Evolutionary conservation across 2,888 invertebrate genomes (phyloP), one percentile per base, ranked within the genome.

Genomic region (Scrobipalpa costella): DNA sequence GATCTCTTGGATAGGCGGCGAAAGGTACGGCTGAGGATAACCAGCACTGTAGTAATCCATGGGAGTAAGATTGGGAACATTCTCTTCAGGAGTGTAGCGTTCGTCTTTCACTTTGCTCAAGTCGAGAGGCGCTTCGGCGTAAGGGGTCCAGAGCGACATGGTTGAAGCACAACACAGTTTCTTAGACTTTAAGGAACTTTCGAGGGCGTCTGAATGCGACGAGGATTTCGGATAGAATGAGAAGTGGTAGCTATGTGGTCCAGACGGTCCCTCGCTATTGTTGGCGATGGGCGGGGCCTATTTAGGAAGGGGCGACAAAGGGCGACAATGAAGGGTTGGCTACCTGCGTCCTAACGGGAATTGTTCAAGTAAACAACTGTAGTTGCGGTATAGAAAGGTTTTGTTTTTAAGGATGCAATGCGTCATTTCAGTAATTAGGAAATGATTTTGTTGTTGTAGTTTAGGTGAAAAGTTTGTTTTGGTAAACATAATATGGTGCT

Each of bases 111-210:
- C 52, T 65, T 81, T 83, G n/a, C 80, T 72, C 50, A 87, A 69
- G 63, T 88, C 86, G 66, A 8, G 83, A 78, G 6, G 71, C 58
- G 57, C 81, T 15, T 84, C 85, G 8, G 76, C 81, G 77, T 86
- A 88, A 1, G 88, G 88, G n/a, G 82, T 86, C 88, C 87, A 87
- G 34, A 88, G 74, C 66, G 86, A 77, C 87, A 87, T 88, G 63
- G 64, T 70, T 63, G 63, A 57, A 44, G 19, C 19, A 58, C 67
- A 59, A 19, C 27, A 61, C 38, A 49, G n/a, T 49, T 9, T 49
- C 33, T 19, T 17, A 15, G 13, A 36, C 17, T 8, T 7, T 52
- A 52, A 36, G 57, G n/a, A n/a, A 27, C 19, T 36, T 13, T 57
- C 7, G 21, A 21, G 61, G 34, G n/a, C 69, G 73, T 64, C 66